phyloP scores from a whole-genome alignment of 2,113 vertebrate species.

The Pterophyllum scalare region DNA sequence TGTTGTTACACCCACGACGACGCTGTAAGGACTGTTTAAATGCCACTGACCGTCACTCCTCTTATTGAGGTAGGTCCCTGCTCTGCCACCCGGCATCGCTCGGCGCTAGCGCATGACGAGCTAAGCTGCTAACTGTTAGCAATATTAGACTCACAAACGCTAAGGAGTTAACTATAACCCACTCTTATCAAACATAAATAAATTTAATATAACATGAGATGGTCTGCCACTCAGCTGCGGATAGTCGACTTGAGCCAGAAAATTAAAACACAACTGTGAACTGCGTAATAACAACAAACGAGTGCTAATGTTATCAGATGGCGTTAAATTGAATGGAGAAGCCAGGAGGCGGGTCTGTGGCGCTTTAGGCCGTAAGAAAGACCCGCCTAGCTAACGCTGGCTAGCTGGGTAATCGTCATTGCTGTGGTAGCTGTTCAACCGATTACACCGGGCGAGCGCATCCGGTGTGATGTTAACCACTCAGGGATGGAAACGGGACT shows the following conservation, averaged over 20 bases:
- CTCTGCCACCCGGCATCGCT: conserved; percentile 29
- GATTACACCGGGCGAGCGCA: conserved; percentile 38
- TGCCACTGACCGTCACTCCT: conserved; percentile 21
- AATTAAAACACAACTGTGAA: not conserved
- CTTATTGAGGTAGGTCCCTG: conserved; percentile 62
- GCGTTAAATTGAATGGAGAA: conserved; percentile 30
- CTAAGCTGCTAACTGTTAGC: conserved; percentile 46
- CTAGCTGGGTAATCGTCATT: conserved; percentile 18
- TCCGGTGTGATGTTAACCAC: conserved; percentile 21
- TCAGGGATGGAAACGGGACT: conserved; percentile 27
- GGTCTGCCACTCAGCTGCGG: too few species aligned
- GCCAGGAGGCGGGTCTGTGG: conserved; percentile 51
- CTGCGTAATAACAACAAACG: not conserved
- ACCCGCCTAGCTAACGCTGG: conserved; percentile 64
- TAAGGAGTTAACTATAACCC: not conserved
- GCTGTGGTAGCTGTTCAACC: conserved; percentile 34
- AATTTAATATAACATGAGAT: not conserved
- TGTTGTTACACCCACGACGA: not conserved
- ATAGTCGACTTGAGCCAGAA: not conserved
- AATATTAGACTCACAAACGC: not conserved
- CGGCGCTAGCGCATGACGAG: not conserved
- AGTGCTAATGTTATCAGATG: not conserved
- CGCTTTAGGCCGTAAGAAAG: conserved; percentile 58
- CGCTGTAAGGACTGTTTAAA: conserved; percentile 4
- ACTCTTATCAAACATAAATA: not conserved